These are phyloP conservation scores for Ischnus inquisitorius DNA, from an alignment of 2,888 invertebrate genomes.

Conservation along the genomic window DNA sequence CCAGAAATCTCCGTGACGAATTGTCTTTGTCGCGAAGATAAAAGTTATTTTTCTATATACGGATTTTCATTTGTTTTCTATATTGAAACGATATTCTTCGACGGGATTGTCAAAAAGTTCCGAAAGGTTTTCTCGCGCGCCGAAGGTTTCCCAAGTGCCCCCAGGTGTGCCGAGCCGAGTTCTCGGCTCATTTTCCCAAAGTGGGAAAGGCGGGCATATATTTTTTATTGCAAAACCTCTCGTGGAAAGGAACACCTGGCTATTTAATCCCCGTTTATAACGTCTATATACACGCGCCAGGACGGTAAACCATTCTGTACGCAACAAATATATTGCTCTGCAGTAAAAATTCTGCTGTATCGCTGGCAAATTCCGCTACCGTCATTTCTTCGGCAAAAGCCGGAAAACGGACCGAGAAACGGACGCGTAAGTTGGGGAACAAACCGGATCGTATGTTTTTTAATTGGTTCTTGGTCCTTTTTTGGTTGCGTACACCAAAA, in stretches of 20 bases:
- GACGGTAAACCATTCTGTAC: constrained; percentile 53
- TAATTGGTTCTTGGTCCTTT: too few species aligned
- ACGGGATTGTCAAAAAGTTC: constrained; percentile 26
- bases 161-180: constrained; percentile 58
- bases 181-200: constrained; percentile 60
- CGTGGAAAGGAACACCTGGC: constrained; percentile 65
- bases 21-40: neutral
- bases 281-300: constrained; percentile 16
- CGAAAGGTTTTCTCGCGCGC: constrained; percentile 3
- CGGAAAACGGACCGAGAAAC: too few species aligned
- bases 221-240: constrained; percentile 47
- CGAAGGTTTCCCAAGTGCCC: constrained; percentile 51
- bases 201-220: constrained; percentile 14
- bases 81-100: neutral
- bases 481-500: too few species aligned
- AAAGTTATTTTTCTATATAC: too few species aligned
- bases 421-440: too few species aligned
- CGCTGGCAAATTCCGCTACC: too few species aligned
- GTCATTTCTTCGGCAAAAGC: too few species aligned
- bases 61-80: too few species aligned
- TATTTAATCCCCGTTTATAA: constrained; percentile 47
- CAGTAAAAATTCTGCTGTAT: neutral
- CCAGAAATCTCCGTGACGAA: neutral
- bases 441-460: too few species aligned
- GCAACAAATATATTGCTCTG: constrained; percentile 7